Evolutionary conservation across 2,797 vertebrate genomes (phyloP).

Genomic region (Petrocephalus schoutedeni): DNA sequence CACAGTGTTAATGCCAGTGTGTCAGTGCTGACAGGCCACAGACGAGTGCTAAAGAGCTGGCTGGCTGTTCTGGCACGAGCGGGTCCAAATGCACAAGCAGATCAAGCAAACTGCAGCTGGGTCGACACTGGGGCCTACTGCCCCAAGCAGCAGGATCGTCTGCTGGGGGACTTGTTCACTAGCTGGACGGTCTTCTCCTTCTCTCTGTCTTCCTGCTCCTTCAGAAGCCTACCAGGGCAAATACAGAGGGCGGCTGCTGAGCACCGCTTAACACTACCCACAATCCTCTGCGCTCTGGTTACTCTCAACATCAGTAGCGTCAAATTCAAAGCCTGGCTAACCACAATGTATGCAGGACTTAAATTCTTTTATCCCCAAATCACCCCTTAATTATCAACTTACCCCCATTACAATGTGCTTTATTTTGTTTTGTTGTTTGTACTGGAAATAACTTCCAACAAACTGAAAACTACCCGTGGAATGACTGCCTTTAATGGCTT

Average conservation of each 20-base stretch:
- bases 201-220: constrained; percentile 76
- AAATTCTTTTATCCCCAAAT: neutral
- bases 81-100: neutral
- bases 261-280: neutral
- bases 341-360: neutral
- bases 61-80: neutral
- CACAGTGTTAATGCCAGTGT: neutral
- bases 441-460: neutral
- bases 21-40: neutral
- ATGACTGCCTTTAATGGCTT: neutral
- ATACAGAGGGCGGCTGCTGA: neutral
- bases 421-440: neutral
- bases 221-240: constrained; percentile 64
- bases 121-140: constrained; percentile 26
- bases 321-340: neutral
- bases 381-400: neutral
- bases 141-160: constrained; percentile 71
- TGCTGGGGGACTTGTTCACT: constrained; percentile 53
- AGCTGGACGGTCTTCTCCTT: constrained; percentile 75
- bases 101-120: neutral
- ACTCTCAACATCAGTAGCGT: neutral
- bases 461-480: neutral
- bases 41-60: neutral
- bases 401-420: neutral
- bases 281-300: neutral